Evolutionary conservation across 1,140 invertebrate species (phyloP), one percentile per base, ranked within the genome.

Genomic region (Battus philenor): DNA sequence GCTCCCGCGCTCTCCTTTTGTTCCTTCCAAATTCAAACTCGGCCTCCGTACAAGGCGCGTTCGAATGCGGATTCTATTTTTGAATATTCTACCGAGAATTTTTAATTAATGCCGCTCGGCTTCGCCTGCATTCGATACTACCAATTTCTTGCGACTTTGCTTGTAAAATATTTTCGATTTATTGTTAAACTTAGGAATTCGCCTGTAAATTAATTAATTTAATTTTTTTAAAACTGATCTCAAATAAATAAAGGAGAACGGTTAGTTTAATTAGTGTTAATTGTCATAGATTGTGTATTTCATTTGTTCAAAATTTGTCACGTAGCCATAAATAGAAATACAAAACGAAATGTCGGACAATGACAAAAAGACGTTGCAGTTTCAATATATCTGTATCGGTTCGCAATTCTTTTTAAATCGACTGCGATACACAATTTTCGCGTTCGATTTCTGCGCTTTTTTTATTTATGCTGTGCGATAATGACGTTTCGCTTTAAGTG

Each of bases 21-120:
- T 83, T 79, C 66, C 76, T 78, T 77, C 80, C 80, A 81, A 81
- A 80, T 82, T 77, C 80, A 79, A 84, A 84, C 73, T 84, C 68
- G 60, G 56, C 67, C 68, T 69, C 77, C 76, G 80, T 81, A 80
- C 80, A 84, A 82, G 77, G 78, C 81, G 80, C 72, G 68, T 79
- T 77, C 79, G 75, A 84, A 84, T 81, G 80, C 80, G 73, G 80
- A 84, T 84, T 84, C 80, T 84, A 84, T 84, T 84, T 84, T 82
- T 80, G 80, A 84, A 84, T 84, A 84, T 84, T 84, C 78, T 82
- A 84, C 80, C 78, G 80, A 82, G 80, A 84, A 84, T 84, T 84
- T 82, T 84, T 84, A 84, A 84, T 84, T 84, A 82, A 84, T 81
- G 80, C 80, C 66, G 76, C 65, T 79, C 74, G 68, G 68, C 65